Percentiles rank a stretch among this genome's conserved stretches.
Conservation (phyloP, 2,113 vertebrate species). For the Stictonetta naevosa region DNA sequence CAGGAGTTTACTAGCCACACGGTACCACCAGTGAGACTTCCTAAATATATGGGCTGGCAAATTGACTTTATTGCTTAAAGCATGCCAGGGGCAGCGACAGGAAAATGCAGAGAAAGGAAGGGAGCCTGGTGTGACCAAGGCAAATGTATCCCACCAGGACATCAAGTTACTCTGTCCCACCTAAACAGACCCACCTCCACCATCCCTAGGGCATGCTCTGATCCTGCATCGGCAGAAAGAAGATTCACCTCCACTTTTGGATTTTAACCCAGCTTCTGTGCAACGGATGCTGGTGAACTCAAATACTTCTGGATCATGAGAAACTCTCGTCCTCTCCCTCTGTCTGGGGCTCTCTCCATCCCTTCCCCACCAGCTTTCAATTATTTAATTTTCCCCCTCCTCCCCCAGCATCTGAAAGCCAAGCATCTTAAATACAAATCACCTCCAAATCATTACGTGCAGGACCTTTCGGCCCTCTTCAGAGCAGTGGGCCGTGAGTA, state of each 20-base stretch:
- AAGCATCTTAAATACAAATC: conserved; percentile 75
- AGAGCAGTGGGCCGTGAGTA: conserved; percentile 53
- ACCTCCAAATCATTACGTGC: conserved; percentile 67
- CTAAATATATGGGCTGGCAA: not conserved
- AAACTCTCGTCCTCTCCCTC: not conserved
- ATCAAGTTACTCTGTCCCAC: not conserved
- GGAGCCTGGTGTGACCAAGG: accelerated
- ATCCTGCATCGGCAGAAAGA: accelerated
- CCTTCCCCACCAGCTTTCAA: conserved; percentile 44
- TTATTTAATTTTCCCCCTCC: conserved; percentile 56
- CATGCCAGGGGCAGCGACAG: not conserved
- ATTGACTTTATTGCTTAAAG: not conserved
- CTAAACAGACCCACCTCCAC: not conserved
- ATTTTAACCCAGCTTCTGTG: not conserved
- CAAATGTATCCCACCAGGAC: accelerated
- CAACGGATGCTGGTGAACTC: accelerated
- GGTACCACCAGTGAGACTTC: not conserved
- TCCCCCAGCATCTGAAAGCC: conserved; percentile 9
- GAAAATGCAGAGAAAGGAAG: not conserved
- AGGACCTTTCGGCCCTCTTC: conserved; percentile 67
- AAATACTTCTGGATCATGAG: not conserved
- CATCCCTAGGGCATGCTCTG: not conserved
- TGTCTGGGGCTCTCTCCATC: not conserved
- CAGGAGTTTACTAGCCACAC: not conserved
- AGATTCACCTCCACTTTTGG: not conserved